phyloP scores from a whole-genome alignment of 2,888 invertebrate genomes.

The Lottia scabra region DNA sequence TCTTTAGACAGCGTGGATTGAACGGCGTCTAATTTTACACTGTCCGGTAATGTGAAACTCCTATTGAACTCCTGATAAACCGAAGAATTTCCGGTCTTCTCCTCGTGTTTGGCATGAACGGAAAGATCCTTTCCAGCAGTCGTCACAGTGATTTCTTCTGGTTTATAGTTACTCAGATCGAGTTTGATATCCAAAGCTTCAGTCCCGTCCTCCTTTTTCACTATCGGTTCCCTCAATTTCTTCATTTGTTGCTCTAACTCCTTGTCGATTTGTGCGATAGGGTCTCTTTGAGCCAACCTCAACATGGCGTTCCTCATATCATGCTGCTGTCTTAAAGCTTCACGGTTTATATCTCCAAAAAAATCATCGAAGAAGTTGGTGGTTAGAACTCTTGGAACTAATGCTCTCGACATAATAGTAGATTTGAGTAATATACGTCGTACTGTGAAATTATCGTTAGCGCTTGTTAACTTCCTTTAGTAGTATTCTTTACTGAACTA shows the following conservation, averaged over 20 bases:
- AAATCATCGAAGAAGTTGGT: constrained; percentile 24
- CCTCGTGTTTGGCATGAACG: constrained; percentile 97
- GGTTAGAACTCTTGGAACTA: neutral
- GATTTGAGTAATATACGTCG: neutral
- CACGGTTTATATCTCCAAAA: constrained; percentile 22
- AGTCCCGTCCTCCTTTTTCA: constrained; percentile 24
- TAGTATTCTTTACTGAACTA: too few relatives aligned
- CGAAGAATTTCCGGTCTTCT: constrained; percentile 95
- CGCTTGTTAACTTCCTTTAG: too few relatives aligned
- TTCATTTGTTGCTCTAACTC: constrained; percentile 15
- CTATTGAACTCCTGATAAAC: constrained; percentile 98
- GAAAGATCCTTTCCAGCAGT: constrained; percentile 94
- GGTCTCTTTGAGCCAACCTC: constrained; percentile 14
- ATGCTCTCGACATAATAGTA: neutral
- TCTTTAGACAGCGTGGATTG: constrained; percentile 95
- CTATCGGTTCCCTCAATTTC: constrained; percentile 17
- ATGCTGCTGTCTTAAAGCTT: constrained; percentile 21
- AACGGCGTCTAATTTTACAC: constrained; percentile 95
- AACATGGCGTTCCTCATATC: constrained; percentile 28
- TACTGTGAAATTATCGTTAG: too few relatives aligned
- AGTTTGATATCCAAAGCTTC: constrained; percentile 65
- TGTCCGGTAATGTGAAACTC: constrained; percentile 95
- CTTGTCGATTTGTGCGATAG: constrained; percentile 8
- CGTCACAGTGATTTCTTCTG: constrained; percentile 97
- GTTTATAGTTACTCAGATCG: constrained; percentile 94